Evolutionary conservation across 2,113 vertebrate species (phyloP).

Genomic region (Coturnix japonica): DNA sequence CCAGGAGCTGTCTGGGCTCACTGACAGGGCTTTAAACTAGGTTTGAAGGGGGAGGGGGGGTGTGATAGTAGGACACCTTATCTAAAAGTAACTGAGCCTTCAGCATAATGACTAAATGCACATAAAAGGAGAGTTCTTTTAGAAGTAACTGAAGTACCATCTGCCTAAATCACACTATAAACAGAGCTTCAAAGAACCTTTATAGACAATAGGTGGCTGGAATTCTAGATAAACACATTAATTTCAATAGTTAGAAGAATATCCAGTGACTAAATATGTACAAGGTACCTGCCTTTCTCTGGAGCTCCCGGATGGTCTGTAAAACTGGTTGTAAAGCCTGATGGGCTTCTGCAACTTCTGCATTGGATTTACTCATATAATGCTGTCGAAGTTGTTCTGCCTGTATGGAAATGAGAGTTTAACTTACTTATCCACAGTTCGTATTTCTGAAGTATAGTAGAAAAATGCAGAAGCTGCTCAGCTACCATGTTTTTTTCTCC

Average conservation of each 20-base stretch:
- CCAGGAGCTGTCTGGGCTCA: no score
- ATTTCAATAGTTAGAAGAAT: background rate
- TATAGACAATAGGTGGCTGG: background rate
- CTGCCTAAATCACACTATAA: background rate
- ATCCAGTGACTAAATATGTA: background rate
- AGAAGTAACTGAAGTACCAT: background rate
- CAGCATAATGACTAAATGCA: background rate
- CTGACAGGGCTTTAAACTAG: no score
- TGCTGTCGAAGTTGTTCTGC: conserved; percentile 93
- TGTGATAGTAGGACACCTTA: no score
- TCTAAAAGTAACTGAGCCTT: background rate
- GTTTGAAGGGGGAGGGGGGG: no score
- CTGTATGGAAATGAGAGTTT: conserved; percentile 64
- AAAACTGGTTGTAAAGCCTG: conserved; percentile 91
- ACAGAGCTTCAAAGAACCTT: background rate
- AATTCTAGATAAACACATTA: background rate
- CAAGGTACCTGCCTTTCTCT: conserved; percentile 83
- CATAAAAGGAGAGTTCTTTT: background rate
- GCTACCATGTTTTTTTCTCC: background rate
- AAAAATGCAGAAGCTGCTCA: background rate
- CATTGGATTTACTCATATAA: conserved; percentile 97
- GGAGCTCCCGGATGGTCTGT: conserved; percentile 90
- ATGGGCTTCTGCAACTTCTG: conserved; percentile 88
- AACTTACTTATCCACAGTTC: background rate
- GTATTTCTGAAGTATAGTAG: background rate